Percentiles rank a stretch among this genome's conserved stretches.
Evolutionary conservation across 2,113 vertebrate species (phyloP).

Genomic region (Addax nasomaculatus): DNA sequence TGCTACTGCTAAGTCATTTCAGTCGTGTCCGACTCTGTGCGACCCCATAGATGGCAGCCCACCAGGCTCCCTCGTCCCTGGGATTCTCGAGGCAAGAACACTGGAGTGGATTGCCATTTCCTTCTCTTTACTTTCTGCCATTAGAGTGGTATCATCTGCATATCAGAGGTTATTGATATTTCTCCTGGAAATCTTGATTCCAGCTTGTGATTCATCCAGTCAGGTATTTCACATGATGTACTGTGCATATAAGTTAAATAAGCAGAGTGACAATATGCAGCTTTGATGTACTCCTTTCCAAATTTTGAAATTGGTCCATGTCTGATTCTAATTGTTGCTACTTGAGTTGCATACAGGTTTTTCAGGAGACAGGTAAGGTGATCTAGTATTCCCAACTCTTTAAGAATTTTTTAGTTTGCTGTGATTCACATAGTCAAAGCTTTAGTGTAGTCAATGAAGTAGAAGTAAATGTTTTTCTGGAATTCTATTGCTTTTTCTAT

Average conservation of each 20-base stretch:
- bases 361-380: not conserved
- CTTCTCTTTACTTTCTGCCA: not conserved
- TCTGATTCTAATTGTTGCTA: not conserved
- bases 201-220: not conserved
- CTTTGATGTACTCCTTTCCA: not conserved
- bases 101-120: too few relatives aligned
- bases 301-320: not conserved
- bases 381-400: not conserved
- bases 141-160: not conserved
- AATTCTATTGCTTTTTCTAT: not conserved
- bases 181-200: not conserved
- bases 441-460: not conserved
- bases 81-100: too few relatives aligned
- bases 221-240: not conserved
- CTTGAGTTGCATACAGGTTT: not conserved
- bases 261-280: not conserved
- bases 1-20: too few relatives aligned
- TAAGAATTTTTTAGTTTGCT: not conserved
- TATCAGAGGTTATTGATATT: not conserved
- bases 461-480: not conserved
- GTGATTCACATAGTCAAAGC: not conserved
- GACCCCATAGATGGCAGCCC: too few relatives aligned
- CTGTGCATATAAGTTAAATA: not conserved
- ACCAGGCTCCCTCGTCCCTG: accelerated
- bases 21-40: too few relatives aligned